Evolutionary conservation across 2,888 invertebrate species (phyloP), one percentile per base, ranked within the genome.

Genomic region (Drosophila pseudotalamancana): DNA sequence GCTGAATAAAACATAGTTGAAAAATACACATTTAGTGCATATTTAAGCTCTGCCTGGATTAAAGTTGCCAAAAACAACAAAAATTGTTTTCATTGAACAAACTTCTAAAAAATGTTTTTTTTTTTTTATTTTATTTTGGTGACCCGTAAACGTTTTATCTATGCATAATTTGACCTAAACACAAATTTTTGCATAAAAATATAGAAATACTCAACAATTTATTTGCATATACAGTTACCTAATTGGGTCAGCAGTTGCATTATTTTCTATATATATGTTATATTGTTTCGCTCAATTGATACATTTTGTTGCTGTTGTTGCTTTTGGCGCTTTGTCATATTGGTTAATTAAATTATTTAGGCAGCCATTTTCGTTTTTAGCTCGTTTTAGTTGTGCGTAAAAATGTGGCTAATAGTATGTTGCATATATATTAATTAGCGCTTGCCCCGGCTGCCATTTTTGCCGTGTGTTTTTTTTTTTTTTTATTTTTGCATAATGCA

Each of bases 271-370:
- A 4, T 4, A 27, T 19, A 12, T 12, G 6, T 23, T 48, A 39
- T n/a, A n/a, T n/a, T n/a, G 54, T 55, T 55, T 31, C 69, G 69
- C 69, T 68, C 59, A 68, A 72, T 73, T 72, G 74, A 59, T 45
- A 59, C 25, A 39, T 43, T 53, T 68, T 19, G 40, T 43, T 46
- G 35, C 53, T 59, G 34, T 39, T 40, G 35, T 54, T 62, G 39
- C 31, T 50, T 48, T 50, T 50, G 19, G 57, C 56, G 59, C 63
- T 81, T 68, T 69, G 62, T 62, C 66, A 69, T 68, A 50, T 84
- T 69, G 72, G 85, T 84, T 82, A 87, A 82, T 82, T 82, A 74
- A 87, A 87, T 87, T 87, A 82, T 84, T 87, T 74, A 69, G 51
- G 64, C 59, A 43, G 51, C 50, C 53, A 61, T 57, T 61, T 56